Conservation (phyloP, 2,113 vertebrate species). For the Gymnarchus niloticus region DNA sequence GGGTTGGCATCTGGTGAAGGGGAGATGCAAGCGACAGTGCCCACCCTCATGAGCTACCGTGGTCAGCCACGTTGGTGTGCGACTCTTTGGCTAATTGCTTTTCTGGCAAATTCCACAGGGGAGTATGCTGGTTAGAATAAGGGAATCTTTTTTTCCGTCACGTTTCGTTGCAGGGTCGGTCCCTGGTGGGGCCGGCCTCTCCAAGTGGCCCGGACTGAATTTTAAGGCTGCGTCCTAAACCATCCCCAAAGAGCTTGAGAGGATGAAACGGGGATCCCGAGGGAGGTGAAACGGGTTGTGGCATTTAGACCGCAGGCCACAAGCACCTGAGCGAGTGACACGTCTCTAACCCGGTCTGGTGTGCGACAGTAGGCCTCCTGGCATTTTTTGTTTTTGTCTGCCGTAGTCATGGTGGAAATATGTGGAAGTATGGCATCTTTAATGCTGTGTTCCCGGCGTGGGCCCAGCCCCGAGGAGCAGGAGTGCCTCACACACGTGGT, state of each 20-base stretch:
- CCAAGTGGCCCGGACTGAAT: background rate
- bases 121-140: background rate
- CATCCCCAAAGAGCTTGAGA: background rate
- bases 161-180: background rate
- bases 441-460: background rate
- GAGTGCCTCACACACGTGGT: background rate
- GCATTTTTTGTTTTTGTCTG: too few species aligned
- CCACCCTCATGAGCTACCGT: background rate
- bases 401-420: too few species aligned
- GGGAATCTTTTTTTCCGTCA: background rate
- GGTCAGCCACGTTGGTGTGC: background rate
- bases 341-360: too few species aligned
- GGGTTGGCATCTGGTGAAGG: background rate
- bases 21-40: background rate
- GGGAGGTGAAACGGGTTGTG: too few species aligned
- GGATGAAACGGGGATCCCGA: too few species aligned
- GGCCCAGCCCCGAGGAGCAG: background rate
- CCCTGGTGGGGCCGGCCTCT: background rate
- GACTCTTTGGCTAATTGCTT: constrained; percentile 3
- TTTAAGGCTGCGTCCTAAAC: background rate
- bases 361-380: too few species aligned
- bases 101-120: background rate
- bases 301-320: too few species aligned
- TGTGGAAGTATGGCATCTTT: too few species aligned
- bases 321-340: too few species aligned